Percentiles rank a stretch among this genome's conserved stretches.
These are phyloP conservation scores for Epinotia nisella DNA, from an alignment of 2,888 invertebrate genomes.

Conservation along the genomic window DNA sequence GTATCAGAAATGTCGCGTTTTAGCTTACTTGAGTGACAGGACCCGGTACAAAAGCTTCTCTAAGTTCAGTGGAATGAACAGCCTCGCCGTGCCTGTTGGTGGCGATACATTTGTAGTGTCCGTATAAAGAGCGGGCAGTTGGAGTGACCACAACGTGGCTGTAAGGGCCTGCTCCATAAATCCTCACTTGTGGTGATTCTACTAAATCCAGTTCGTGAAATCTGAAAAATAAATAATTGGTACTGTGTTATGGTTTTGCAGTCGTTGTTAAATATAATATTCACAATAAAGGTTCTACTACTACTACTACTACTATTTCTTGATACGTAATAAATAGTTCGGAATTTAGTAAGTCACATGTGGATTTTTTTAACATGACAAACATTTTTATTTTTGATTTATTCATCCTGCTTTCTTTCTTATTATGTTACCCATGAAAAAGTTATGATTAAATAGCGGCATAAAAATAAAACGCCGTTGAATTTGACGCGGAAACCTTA, in stretches of 20 bases:
- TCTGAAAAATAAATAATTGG: conserved; percentile 51
- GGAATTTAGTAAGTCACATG: too few species aligned
- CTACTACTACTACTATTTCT: too few species aligned
- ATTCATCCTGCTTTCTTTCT: too few species aligned
- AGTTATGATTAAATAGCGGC: too few species aligned
- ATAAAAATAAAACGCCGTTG: too few species aligned
- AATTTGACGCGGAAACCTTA: too few species aligned
- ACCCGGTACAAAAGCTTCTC: conserved; percentile 89
- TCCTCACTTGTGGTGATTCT: conserved; percentile 84
- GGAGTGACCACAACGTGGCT: conserved; percentile 90
- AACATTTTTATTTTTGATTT: too few species aligned
- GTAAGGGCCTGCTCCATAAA: conserved; percentile 88
- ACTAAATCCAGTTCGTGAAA: conserved; percentile 82
- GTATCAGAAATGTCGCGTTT: neutral
- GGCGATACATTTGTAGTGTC: conserved; percentile 92
- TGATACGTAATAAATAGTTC: too few species aligned
- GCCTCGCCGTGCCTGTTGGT: conserved; percentile 89
- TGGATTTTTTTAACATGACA: too few species aligned
- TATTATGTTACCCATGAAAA: too few species aligned
- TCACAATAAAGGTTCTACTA: too few species aligned
- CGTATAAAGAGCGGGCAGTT: conserved; percentile 87
- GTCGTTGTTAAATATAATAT: too few species aligned
- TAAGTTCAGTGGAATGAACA: conserved; percentile 88
- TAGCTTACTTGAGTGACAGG: conserved; percentile 82
- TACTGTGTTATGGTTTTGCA: neutral